Evolutionary conservation across 1,140 invertebrate genomes (phyloP), one percentile per base, ranked within the genome.

Genomic region (Colletes gigas): DNA sequence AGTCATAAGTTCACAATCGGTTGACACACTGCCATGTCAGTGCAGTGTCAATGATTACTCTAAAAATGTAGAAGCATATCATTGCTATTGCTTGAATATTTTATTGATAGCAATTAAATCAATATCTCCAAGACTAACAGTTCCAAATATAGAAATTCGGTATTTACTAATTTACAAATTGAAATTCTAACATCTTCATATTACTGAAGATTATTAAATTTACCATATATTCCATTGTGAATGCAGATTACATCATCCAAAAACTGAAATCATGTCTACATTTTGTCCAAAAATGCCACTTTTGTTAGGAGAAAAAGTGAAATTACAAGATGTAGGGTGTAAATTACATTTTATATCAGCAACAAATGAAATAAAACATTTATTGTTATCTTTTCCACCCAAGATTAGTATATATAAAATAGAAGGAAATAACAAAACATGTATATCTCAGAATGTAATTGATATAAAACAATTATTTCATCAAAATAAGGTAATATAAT

Each of bases 281-380:
- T 39, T 88, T 78, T 69, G 84, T 83, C 85, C 86, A 7, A 87
- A 84, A 75, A 76, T 90, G 19, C 73, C 88, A 74, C 60, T 89
- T 71, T 76, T 77, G 54, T 62, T 87, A n/a, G 88, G 88, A 7
- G 87, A 91, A 82, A 90, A 87, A 82, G 60, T 92, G n/a, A 80
- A 83, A 66, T 82, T 94, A 6, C 84, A 94, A 71, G 90, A 92
- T 83, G 83, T 94, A 8, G 85, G 88, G 10, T 93, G 92, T 67
- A 94, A 94, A 86, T 83, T 94, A 50, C 86, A 92, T 69, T 94
- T 94, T 78, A 90, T 94, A 70, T 94, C 93, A 8, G 84, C 90
- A 17, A 70, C 76, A 62, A 81, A 91, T 44, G 89, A 93, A 81
- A 93, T 94, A 54, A 87, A 86, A 74, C 88, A 92, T 55, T 84